Base-by-base conservation (phyloP, 1,140 invertebrate species). In the Trypoxylus dichotomus region DNA sequence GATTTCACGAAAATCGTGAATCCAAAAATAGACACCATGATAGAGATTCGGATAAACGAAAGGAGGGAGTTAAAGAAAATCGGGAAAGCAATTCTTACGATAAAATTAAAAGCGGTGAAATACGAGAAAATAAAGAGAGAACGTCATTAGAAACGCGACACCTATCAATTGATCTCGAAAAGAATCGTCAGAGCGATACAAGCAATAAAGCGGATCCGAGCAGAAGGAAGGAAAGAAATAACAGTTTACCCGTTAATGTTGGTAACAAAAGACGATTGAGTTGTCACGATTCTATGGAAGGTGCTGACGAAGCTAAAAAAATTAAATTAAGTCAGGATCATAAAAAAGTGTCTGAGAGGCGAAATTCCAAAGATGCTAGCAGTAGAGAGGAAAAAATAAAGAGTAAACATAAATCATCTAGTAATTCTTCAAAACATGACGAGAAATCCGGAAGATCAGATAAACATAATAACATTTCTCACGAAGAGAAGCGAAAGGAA, bases 251-350 rank as follows among this genome's bases (percentile, higher is more conserved):
- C 0, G 90, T 91, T 1, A 89, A 91, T 47, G 83, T 87, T 41
- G 89, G 90, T 0, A 88, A 90, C 37, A 95, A 95, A 85, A 88
- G 94, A 58, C 89, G 94, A 74, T 90, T 94, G 77, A 94, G 93
- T 71, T 94, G 92, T 1, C 93, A 95, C 82, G 94, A 95, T 78
- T 90, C 88, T 82, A 83, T 90, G 43, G 91, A 92, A 60, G 88
- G 88, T 43, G 77, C 87, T 1, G 89, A 90, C 42, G 94, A 95
- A 80, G 77, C 83, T 1, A 95, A 95, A 82, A 92, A 93, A 77
- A 89, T 90, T 79, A 94, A 93, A 83, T 89, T 91, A 76, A 88
- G 88, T 80, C 84, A 88, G 0, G 90, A 91, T 5, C 87, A 89
- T 79, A 85, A 84, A 78, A 90, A 90, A 83, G 77, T 86, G 25